Conservation (phyloP, 2,888 invertebrate genomes). For the Doris montereyensis region DNA sequence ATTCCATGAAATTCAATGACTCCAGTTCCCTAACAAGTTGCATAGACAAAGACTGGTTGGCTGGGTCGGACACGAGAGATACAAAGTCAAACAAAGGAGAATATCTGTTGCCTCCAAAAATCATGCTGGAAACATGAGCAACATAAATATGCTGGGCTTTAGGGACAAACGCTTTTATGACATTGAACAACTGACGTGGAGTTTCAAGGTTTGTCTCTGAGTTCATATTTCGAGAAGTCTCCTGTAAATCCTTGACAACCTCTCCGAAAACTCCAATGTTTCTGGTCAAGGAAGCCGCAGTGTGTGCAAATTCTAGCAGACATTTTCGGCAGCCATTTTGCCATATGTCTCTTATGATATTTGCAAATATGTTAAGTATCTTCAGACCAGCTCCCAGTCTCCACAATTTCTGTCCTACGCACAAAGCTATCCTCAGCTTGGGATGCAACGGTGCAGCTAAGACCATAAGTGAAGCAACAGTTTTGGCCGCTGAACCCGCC, state of each 20-base stretch:
- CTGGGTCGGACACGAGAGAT: background rate
- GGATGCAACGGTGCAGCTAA: slow-evolving; percentile 33
- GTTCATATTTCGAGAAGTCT: background rate
- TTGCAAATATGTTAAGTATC: slow-evolving; percentile 20
- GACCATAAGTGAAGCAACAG: slow-evolving; percentile 21
- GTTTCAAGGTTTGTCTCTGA: background rate
- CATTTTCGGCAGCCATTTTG: slow-evolving; percentile 32
- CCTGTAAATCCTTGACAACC: slow-evolving; percentile 32
- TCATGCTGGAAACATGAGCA: slow-evolving; percentile 26
- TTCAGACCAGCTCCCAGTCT: slow-evolving; percentile 35
- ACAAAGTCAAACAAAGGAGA: slow-evolving; percentile 39
- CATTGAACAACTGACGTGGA: background rate
- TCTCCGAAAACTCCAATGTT: slow-evolving; percentile 32
- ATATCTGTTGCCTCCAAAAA: slow-evolving; percentile 10
- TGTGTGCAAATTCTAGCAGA: slow-evolving; percentile 28
- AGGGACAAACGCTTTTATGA: slow-evolving; percentile 12
- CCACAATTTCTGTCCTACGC: slow-evolving; percentile 34
- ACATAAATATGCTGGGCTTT: slow-evolving; percentile 10
- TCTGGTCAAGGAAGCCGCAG: slow-evolving; percentile 2
- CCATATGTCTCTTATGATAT: slow-evolving; percentile 34
- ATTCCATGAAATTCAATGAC: slow-evolving; percentile 25
- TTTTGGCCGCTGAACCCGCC: slow-evolving; percentile 34
- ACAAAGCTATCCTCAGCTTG: slow-evolving; percentile 12
- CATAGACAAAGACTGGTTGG: slow-evolving; percentile 2
- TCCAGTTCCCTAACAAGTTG: slow-evolving; percentile 36